Base-by-base conservation (phyloP, 2,113 vertebrate species). In the Vidua macroura region DNA sequence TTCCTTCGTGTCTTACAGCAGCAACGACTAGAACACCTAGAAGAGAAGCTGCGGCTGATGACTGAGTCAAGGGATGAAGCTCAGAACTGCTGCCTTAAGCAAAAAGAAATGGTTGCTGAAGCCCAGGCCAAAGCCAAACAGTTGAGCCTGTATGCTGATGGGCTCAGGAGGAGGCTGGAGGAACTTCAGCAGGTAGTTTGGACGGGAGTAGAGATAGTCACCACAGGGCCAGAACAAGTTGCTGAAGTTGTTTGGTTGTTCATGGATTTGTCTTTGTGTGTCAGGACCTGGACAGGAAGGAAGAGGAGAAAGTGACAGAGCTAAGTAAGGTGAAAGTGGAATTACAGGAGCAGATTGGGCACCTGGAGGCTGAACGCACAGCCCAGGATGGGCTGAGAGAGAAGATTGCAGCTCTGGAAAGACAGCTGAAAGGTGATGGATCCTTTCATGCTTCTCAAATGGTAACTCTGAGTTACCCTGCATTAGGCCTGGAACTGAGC, bases 271-370 rank as follows among this genome's bases (percentile, higher is more conserved):
- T 90, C 74, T 74, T 80, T 86, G 21, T 82, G 33, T 78, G 52
- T 59, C 95, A 99, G 99, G 98, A 99, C 6, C 93, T 99, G 92
- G 97, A 96, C 8, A 94, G 91, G 52, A 99, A 99, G 93, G 99
- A 99, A 51, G 98, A 99, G 84, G 99, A 99, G 93, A 99, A 98
- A 88, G 91, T 99, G 83, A 95, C 96, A 0, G 99, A 99, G 81
- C 98, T 99, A 95, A 97, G 97, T 55, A 98, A 98, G 68, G 98
- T 99, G 53, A 98, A 98, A n/a, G 97, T 98, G 88, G 99, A 99
- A 92, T 96, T 99, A 22, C 99, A 99, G 96, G 98, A 99, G 93
- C 98, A 99, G 96, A 98, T 98, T 3, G 99, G 99, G 48, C 98
- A 96, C 46, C 93, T 99, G 66, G 97, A 99, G 87, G 99, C 98